A percentile compares a stretch with the other conserved stretches of the same genome.
These are phyloP conservation scores for Sphecodes monilicornis DNA, from an alignment of 2,888 invertebrate genomes.

Conservation along the genomic window DNA sequence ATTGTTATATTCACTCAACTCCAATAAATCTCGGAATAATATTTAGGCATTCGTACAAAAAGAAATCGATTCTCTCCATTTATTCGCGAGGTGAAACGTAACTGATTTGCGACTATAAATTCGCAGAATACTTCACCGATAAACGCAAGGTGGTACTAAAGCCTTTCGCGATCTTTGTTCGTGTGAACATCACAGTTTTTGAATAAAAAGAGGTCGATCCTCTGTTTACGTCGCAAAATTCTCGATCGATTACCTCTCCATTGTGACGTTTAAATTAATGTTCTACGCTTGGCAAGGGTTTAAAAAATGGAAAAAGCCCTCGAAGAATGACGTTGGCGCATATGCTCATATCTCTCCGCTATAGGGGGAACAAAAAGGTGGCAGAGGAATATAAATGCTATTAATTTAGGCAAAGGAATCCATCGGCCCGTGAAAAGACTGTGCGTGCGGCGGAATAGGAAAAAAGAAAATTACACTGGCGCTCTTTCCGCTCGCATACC, in stretches of 20 bases:
- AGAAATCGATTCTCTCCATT: slow-evolving; percentile 6
- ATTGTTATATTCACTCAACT: no score
- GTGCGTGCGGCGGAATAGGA: slow-evolving; percentile 47
- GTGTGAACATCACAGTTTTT: neutral
- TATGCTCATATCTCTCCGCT: slow-evolving; percentile 65
- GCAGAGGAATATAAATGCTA: slow-evolving; percentile 78
- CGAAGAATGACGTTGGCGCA: slow-evolving; percentile 65
- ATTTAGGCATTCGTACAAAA: neutral
- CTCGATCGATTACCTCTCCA: slow-evolving; percentile 65
- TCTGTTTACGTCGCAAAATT: slow-evolving; percentile 57
- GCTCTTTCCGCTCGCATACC: slow-evolving; percentile 63
- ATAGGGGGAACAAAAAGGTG: slow-evolving; percentile 33
- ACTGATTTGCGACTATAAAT: neutral
- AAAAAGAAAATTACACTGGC: slow-evolving; percentile 70
- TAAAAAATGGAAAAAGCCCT: slow-evolving; percentile 5
- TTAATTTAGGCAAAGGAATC: slow-evolving; percentile 82
- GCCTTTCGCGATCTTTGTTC: neutral
- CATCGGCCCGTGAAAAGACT: slow-evolving; percentile 81
- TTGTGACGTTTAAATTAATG: slow-evolving; percentile 61
- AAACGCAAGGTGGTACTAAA: neutral
- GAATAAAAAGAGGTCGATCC: neutral
- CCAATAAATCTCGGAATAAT: neutral
- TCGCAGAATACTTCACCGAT: neutral
- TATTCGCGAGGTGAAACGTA: neutral
- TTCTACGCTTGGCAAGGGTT: slow-evolving; percentile 14